These are phyloP conservation scores for Romanogobio albipinnatus DNA, from an alignment of 2,113 vertebrate species.

Conservation along the genomic window DNA sequence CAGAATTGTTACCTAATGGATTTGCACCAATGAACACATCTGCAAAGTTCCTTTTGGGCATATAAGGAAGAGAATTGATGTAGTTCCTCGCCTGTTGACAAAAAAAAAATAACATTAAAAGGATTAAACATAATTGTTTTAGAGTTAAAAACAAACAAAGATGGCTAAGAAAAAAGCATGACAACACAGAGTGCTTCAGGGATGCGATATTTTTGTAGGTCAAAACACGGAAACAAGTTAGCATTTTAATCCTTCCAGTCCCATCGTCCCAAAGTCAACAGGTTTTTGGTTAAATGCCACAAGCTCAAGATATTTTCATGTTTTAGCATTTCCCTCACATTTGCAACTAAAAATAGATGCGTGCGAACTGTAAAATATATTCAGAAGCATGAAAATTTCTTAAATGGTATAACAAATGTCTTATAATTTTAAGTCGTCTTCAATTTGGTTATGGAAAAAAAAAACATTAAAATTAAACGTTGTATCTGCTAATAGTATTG, in stretches of 20 bases:
- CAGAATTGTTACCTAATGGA: constrained; percentile 85
- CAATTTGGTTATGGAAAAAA: no score
- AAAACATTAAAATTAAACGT: no score
- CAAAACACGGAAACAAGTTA: neutral
- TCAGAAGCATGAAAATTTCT: no score
- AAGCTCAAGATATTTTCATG: no score
- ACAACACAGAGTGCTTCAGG: neutral
- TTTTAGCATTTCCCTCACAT: no score
- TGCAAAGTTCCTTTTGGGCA: constrained; percentile 98
- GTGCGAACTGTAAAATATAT: no score
- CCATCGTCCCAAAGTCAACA: no score
- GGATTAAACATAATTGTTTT: neutral
- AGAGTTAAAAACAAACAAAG: neutral
- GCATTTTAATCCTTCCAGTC: neutral
- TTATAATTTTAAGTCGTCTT: no score
- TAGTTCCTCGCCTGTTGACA: constrained; percentile 92
- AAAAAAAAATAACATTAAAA: constrained; percentile 20
- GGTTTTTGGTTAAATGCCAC: no score
- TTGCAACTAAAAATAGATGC: no score
- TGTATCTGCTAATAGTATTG: no score
- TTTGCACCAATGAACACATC: constrained; percentile 98
- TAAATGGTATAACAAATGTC: no score
- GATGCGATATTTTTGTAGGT: neutral
- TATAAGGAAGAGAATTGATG: constrained; percentile 92
- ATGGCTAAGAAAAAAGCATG: neutral